A percentile compares a stretch with the other conserved stretches of the same genome.
Conservation (phyloP, 2,888 invertebrate genomes). For the Mamestra brassicae region DNA sequence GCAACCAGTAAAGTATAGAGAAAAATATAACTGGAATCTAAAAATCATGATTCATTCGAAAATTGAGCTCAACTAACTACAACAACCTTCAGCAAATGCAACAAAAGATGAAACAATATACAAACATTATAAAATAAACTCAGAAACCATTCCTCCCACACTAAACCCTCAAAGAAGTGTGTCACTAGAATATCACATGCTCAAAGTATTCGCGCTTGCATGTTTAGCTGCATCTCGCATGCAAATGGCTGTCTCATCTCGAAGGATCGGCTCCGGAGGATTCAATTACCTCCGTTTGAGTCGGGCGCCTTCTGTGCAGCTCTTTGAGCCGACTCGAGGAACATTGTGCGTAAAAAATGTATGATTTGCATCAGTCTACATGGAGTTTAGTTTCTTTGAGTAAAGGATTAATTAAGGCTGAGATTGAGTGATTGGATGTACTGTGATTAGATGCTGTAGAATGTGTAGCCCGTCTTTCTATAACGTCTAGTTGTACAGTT, state of each 20-base stretch:
- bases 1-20: background rate
- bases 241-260: constrained; percentile 72
- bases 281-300: constrained; percentile 77
- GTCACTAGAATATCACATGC: constrained; percentile 45
- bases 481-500: background rate
- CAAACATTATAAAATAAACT: background rate
- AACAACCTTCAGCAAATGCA: background rate
- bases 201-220: constrained; percentile 55
- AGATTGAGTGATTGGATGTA: constrained; percentile 12
- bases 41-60: background rate
- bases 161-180: constrained; percentile 17
- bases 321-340: constrained; percentile 33
- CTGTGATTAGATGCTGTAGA: background rate
- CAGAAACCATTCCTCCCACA: constrained; percentile 9
- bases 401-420: constrained; percentile 13
- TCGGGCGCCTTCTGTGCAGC: constrained; percentile 47
- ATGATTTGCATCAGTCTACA: constrained; percentile 13
- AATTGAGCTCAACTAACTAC: background rate
- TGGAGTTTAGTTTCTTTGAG: constrained; percentile 9
- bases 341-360: constrained; percentile 52
- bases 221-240: constrained; percentile 72
- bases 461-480: background rate
- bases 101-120: background rate
- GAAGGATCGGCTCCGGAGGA: constrained; percentile 69
- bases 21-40: background rate